These are phyloP conservation scores for Enteromius afrohamiltoni DNA, from an alignment of 2,797 vertebrate genomes.

Conservation along the genomic window DNA sequence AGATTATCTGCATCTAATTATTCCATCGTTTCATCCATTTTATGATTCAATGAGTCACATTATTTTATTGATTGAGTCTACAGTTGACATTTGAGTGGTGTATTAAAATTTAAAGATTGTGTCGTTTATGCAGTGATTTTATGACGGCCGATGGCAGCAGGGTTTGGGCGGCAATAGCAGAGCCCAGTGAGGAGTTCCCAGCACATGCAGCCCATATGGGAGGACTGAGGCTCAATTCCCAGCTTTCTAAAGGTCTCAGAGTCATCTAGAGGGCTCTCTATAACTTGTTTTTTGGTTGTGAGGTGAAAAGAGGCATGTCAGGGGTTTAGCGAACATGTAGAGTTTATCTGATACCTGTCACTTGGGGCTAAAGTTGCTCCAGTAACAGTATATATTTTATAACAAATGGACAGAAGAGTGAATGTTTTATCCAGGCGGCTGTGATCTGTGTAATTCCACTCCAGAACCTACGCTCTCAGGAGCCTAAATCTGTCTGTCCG, in stretches of 20 bases:
- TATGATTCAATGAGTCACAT: slow-evolving; percentile 58
- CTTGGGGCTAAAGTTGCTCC: slow-evolving; percentile 24
- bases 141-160: slow-evolving; percentile 34
- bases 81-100: slow-evolving; percentile 56
- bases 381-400: slow-evolving; percentile 46
- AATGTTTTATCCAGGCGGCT: slow-evolving; percentile 23
- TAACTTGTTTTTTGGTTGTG: slow-evolving; percentile 15
- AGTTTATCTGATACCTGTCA: slow-evolving; percentile 43
- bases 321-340: slow-evolving; percentile 25
- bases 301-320: slow-evolving; percentile 40
- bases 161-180: slow-evolving; percentile 33
- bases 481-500: slow-evolving; percentile 38
- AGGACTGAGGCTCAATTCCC: slow-evolving; percentile 24
- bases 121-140: slow-evolving; percentile 45
- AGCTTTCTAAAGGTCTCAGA: slow-evolving; percentile 5
- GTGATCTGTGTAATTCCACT: slow-evolving; percentile 23
- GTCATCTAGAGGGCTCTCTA: slow-evolving; percentile 20
- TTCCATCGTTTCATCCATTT: slow-evolving; percentile 39
- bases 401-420: slow-evolving; percentile 24
- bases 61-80: slow-evolving; percentile 59
- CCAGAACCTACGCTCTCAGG: slow-evolving; percentile 14
- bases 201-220: slow-evolving; percentile 47
- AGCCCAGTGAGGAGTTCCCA: background rate
- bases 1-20: slow-evolving; percentile 56
- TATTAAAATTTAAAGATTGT: slow-evolving; percentile 52